A percentile compares a stretch with the other conserved stretches of the same genome.
Evolutionary conservation across 2,797 vertebrate species (phyloP).

Genomic region (Aldrovandia affinis): DNA sequence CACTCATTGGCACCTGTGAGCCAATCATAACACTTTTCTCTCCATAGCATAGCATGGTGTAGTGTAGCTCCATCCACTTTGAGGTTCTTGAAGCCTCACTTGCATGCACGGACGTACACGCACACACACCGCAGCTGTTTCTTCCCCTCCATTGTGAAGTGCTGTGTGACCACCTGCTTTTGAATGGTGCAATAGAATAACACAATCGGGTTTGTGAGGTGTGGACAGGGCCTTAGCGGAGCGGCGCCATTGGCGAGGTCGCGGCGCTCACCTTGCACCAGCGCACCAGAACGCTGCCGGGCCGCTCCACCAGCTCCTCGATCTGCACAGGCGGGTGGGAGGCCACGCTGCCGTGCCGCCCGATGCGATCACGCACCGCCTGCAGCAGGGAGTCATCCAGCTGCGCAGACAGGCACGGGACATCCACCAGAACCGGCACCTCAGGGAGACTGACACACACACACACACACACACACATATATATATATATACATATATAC

Average conservation of each 20-base stretch:
- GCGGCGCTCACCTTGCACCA: slow-evolving; percentile 89
- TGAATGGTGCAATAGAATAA: too few relatives aligned
- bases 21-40: too few relatives aligned
- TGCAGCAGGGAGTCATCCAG: slow-evolving; percentile 88
- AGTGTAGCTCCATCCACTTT: too few relatives aligned
- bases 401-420: slow-evolving; percentile 92
- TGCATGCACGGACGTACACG: too few relatives aligned
- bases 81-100: too few relatives aligned
- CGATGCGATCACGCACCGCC: slow-evolving; percentile 82
- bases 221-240: too few relatives aligned
- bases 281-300: slow-evolving; percentile 88
- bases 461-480: neutral
- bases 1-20: too few relatives aligned
- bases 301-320: slow-evolving; percentile 91
- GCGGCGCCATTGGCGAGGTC: neutral
- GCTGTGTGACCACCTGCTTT: too few relatives aligned
- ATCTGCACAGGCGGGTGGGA: slow-evolving; percentile 93
- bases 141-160: too few relatives aligned
- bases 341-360: slow-evolving; percentile 84
- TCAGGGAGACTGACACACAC: slow-evolving; percentile 84
- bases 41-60: too few relatives aligned
- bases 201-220: too few relatives aligned
- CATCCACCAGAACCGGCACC: slow-evolving; percentile 90
- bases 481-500: neutral
- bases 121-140: too few relatives aligned